A percentile compares a stretch with the other conserved stretches of the same genome.
These are phyloP conservation scores for Amphimallon solstitiale DNA, from an alignment of 2,888 invertebrate species.

Conservation along the genomic window DNA sequence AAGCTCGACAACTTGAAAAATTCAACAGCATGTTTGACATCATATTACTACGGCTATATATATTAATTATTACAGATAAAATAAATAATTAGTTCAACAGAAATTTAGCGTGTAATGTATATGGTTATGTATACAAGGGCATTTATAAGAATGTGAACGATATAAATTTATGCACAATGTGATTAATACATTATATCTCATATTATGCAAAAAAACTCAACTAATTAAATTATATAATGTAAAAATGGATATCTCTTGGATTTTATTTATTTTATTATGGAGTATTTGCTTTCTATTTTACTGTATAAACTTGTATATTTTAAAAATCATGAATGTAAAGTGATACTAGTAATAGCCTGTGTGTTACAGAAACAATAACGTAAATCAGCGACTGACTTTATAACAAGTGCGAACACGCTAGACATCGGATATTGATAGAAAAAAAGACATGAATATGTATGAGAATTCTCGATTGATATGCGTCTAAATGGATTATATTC, in stretches of 20 bases:
- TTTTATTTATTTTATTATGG: no score
- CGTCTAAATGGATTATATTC: neutral
- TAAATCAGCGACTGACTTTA: slow-evolving; percentile 45
- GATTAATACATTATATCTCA: no score
- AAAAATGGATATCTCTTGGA: no score
- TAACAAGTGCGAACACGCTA: slow-evolving; percentile 41
- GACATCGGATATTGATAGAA: slow-evolving; percentile 37
- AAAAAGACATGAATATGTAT: slow-evolving; percentile 40
- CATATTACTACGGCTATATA: neutral
- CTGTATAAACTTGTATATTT: neutral
- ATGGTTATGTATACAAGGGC: no score
- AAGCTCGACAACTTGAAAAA: slow-evolving; percentile 1
- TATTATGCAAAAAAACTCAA: no score
- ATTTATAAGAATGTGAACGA: no score
- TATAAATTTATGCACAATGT: no score
- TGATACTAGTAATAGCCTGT: neutral
- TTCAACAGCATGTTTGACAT: neutral
- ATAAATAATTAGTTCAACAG: no score
- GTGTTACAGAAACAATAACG: slow-evolving; percentile 42
- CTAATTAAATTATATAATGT: no score
- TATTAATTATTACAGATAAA: no score
- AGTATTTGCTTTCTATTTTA: neutral
- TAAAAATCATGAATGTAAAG: neutral
- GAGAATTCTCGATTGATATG: slow-evolving; percentile 11
- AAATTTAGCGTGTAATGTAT: no score